Conservation (phyloP, 2,113 vertebrate genomes). For the Anoura caudifer region DNA sequence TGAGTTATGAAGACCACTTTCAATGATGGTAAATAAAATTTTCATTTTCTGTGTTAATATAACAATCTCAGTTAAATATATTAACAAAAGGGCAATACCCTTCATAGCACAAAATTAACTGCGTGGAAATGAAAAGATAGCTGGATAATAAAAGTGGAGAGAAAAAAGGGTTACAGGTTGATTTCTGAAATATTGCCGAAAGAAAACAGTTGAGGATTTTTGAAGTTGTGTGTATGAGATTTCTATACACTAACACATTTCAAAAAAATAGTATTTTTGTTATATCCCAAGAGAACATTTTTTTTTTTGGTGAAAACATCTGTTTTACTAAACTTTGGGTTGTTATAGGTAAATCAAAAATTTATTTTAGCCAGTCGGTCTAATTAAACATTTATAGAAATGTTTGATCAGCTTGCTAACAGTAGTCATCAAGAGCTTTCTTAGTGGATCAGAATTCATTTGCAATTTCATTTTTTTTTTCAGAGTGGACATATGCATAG, state of each 20-base stretch:
- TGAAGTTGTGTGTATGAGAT: background rate
- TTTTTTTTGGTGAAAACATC: background rate
- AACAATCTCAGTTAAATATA: background rate
- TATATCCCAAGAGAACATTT: background rate
- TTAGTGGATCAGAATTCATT: background rate
- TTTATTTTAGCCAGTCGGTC: background rate
- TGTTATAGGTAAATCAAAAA: background rate
- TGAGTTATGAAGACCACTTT: background rate
- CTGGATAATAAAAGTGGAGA: background rate
- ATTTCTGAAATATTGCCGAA: background rate
- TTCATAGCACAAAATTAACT: background rate
- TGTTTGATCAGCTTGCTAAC: background rate
- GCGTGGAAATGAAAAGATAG: background rate
- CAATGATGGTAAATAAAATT: background rate
- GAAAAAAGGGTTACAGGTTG: background rate
- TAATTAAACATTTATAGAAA: slow-evolving; percentile 38
- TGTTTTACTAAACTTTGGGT: background rate
- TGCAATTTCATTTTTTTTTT: slow-evolving; percentile 2
- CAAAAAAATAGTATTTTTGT: background rate
- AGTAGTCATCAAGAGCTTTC: background rate
- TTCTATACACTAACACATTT: background rate
- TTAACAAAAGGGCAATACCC: background rate
- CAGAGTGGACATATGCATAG: background rate
- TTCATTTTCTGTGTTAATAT: background rate
- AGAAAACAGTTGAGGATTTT: background rate